Evolutionary conservation across 2,113 vertebrate species (phyloP).

Genomic region (Dipodomys spectabilis): DNA sequence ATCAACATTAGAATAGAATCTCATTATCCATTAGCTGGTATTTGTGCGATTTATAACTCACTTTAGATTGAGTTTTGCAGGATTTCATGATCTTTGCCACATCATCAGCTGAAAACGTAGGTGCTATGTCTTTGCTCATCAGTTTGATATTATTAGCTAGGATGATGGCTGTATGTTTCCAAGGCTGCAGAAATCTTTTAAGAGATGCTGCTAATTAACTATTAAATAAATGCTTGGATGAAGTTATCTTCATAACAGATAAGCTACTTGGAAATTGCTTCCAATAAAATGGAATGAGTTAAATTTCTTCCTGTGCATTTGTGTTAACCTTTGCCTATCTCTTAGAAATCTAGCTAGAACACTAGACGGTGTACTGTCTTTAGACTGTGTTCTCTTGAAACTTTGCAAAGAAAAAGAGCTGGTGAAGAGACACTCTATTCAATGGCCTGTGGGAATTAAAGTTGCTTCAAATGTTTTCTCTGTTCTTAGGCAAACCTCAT

Average conservation of each 20-base stretch:
- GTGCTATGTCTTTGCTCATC: constrained; percentile 89
- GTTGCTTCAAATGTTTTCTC: constrained; percentile 13
- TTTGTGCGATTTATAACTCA: constrained; percentile 85
- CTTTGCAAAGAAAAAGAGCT: constrained; percentile 44
- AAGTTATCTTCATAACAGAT: constrained; percentile 76
- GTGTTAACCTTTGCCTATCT: constrained; percentile 71
- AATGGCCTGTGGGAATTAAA: constrained; percentile 53
- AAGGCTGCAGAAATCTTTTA: constrained; percentile 73
- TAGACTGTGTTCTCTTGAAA: constrained; percentile 44
- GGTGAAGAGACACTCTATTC: neutral
- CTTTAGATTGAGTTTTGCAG: constrained; percentile 89
- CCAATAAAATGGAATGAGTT: constrained; percentile 75
- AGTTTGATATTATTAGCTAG: constrained; percentile 87
- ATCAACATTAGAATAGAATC: constrained; percentile 85
- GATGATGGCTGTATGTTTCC: constrained; percentile 82
- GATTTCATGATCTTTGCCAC: constrained; percentile 92
- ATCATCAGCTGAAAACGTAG: constrained; percentile 86
- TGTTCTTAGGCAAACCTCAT: constrained; percentile 3
- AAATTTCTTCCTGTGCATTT: constrained; percentile 66
- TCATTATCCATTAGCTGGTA: constrained; percentile 85
- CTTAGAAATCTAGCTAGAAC: constrained; percentile 23
- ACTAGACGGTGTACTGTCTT: neutral
- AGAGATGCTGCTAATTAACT: constrained; percentile 80
- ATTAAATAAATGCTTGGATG: constrained; percentile 81
- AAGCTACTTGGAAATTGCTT: constrained; percentile 76